These are phyloP conservation scores for Peucedramus taeniatus DNA, from an alignment of 2,113 vertebrate genomes.

Conservation along the genomic window DNA sequence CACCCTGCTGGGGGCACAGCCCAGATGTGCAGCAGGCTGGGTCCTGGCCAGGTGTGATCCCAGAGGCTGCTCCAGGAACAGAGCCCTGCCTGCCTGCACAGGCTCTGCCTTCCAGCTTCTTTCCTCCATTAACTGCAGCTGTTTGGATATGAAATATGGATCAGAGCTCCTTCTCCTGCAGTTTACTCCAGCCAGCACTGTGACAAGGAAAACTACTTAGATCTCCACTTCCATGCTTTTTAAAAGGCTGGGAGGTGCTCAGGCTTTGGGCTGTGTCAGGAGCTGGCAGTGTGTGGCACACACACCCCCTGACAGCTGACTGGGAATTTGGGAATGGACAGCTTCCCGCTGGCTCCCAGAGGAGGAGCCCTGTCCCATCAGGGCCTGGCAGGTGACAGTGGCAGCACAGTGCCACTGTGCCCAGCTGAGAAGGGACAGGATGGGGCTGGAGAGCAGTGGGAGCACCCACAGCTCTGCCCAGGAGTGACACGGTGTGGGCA, in stretches of 20 bases:
- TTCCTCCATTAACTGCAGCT: not conserved
- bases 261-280: not conserved
- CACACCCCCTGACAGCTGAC: not conserved
- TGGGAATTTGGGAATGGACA: not conserved
- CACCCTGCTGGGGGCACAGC: not conserved
- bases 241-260: not conserved
- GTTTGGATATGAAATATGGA: not conserved
- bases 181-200: not conserved
- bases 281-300: not conserved
- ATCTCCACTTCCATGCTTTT: not conserved
- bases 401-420: not conserved
- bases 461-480: not conserved
- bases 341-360: not conserved
- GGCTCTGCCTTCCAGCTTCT: not conserved
- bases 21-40: not conserved
- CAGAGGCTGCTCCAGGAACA: not conserved
- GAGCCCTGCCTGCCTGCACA: not conserved
- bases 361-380: accelerated
- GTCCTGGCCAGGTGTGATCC: not conserved
- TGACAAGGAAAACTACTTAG: conserved; percentile 21
- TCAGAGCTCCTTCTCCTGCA: not conserved
- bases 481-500: not conserved
- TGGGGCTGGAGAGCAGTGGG: not conserved
- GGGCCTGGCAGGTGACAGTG: not conserved
- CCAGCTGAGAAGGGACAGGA: not conserved